phyloP scores from a whole-genome alignment of 1,140 invertebrate species.

The Drosophila subobscura region DNA sequence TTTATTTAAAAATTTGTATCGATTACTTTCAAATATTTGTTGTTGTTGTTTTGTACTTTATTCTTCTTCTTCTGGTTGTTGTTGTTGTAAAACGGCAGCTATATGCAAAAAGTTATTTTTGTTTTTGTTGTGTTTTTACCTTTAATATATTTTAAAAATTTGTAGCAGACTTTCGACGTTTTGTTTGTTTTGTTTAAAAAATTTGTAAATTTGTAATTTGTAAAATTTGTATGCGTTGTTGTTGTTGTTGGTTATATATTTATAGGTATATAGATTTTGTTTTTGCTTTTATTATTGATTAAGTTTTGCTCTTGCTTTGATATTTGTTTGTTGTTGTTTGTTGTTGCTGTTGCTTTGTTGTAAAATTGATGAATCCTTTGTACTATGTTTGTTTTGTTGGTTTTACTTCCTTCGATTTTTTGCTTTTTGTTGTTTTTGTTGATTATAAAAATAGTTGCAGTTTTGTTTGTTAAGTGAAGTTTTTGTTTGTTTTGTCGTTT shows the following conservation, averaged over 20 bases:
- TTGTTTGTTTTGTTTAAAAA: conserved; percentile 38
- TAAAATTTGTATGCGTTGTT: conserved; percentile 79
- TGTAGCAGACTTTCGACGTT: conserved; percentile 42
- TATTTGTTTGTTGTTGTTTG: conserved; percentile 60
- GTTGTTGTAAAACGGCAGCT: conserved; percentile 76
- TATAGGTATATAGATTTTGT: conserved; percentile 53
- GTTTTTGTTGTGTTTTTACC: conserved; percentile 33
- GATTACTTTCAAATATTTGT: conserved; percentile 42
- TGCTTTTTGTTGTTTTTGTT: conserved; percentile 45
- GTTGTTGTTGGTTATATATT: conserved; percentile 45
- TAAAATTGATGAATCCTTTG: conserved; percentile 62
- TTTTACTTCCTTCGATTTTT: conserved; percentile 23
- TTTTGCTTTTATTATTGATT: conserved; percentile 50
- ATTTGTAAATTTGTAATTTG: conserved; percentile 76
- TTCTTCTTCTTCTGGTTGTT: conserved; percentile 36
- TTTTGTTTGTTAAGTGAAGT: conserved; percentile 23
- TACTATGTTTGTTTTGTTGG: conserved; percentile 25
- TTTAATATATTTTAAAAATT: conserved; percentile 26
- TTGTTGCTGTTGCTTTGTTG: conserved; percentile 32
- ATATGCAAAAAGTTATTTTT: conserved; percentile 61
- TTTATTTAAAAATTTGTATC: conserved; percentile 55
- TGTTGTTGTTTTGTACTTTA: conserved; percentile 46
- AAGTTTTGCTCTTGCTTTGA: conserved; percentile 66
- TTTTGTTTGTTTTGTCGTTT: conserved; percentile 27
- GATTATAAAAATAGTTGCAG: conserved; percentile 46